Percentiles rank a stretch among this genome's conserved stretches.
Evolutionary conservation across 2,888 invertebrate genomes (phyloP).

Genomic region (Pseudanteris insignis): DNA sequence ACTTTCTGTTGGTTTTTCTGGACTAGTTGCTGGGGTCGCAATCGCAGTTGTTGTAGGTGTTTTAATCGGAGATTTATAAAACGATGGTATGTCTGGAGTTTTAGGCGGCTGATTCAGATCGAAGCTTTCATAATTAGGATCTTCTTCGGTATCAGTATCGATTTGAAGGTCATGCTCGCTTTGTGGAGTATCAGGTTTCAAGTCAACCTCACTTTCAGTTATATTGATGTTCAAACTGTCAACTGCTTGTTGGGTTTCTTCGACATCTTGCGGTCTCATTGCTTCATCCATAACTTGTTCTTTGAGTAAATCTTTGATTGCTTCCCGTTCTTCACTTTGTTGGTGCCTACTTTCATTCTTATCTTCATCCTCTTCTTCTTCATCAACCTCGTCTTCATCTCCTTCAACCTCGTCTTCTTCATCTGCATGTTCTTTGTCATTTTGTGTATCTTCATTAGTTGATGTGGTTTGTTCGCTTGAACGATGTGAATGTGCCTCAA

Average conservation of each 20-base stretch:
- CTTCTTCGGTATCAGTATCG: slow-evolving; percentile 86
- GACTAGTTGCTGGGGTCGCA: slow-evolving; percentile 47
- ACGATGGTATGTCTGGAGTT: slow-evolving; percentile 70
- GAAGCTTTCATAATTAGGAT: slow-evolving; percentile 67
- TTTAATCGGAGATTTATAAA: slow-evolving; percentile 67
- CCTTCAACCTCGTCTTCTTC: slow-evolving; percentile 16
- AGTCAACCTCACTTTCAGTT: slow-evolving; percentile 60
- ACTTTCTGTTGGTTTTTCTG: slow-evolving; percentile 51
- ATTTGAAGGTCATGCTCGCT: slow-evolving; percentile 86
- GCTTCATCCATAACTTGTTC: slow-evolving; percentile 46
- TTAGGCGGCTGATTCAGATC: slow-evolving; percentile 69
- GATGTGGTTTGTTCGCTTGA: slow-evolving; percentile 66
- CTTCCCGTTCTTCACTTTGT: slow-evolving; percentile 71
- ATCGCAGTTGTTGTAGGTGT: slow-evolving; percentile 47
- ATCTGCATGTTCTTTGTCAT: background rate
- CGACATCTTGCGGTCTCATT: slow-evolving; percentile 75
- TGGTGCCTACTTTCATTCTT: slow-evolving; percentile 66
- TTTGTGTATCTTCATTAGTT: slow-evolving; percentile 1
- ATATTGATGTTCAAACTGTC: slow-evolving; percentile 79
- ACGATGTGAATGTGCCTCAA: slow-evolving; percentile 64
- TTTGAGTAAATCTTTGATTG: background rate
- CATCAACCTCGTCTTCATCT: slow-evolving; percentile 52
- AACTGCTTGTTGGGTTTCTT: slow-evolving; percentile 85
- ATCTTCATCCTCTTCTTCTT: slow-evolving; percentile 81
- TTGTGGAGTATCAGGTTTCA: slow-evolving; percentile 85